Evolutionary conservation across 2,113 vertebrate species (phyloP).

Genomic region (Colaptes auratus): DNA sequence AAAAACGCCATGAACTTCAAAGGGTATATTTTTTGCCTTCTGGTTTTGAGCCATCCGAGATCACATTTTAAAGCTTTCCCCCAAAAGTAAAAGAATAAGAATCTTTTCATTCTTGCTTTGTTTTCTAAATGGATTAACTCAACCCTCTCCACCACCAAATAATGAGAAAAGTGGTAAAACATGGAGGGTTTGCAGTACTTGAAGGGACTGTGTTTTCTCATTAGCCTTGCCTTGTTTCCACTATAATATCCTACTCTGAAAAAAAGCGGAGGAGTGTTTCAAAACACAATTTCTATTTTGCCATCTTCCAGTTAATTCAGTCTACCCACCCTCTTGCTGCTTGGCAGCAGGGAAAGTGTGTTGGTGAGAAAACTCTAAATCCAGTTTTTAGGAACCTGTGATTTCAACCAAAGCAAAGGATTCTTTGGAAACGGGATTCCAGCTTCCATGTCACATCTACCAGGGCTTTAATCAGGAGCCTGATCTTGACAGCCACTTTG

Average conservation of each 20-base stretch:
- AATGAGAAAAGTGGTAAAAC: not conserved
- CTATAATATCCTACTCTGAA: not conserved
- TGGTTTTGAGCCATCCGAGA: not conserved
- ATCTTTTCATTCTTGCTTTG: not conserved
- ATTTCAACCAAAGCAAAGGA: not conserved
- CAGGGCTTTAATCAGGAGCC: not conserved
- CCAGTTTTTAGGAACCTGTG: not conserved
- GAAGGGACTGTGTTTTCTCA: not conserved
- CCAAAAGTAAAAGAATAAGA: not conserved
- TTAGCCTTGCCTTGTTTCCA: not conserved
- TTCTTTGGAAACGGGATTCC: not conserved
- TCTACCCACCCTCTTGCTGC: not conserved
- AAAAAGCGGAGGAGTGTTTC: not conserved
- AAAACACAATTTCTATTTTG: not conserved
- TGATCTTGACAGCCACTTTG: not conserved
- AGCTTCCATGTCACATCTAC: not conserved
- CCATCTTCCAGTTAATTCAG: not conserved
- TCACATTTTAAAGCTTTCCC: not conserved
- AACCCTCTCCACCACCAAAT: not conserved
- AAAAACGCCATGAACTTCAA: slow-evolving; percentile 39
- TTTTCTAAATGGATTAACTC: not conserved
- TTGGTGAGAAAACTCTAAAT: not conserved
- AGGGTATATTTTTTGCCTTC: not conserved
- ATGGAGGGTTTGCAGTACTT: not conserved
- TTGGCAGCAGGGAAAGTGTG: not conserved